Percentiles rank a stretch among this genome's conserved stretches.
Evolutionary conservation across 2,888 invertebrate genomes (phyloP).

Genomic region (Zaprionus bogoriensis): DNA sequence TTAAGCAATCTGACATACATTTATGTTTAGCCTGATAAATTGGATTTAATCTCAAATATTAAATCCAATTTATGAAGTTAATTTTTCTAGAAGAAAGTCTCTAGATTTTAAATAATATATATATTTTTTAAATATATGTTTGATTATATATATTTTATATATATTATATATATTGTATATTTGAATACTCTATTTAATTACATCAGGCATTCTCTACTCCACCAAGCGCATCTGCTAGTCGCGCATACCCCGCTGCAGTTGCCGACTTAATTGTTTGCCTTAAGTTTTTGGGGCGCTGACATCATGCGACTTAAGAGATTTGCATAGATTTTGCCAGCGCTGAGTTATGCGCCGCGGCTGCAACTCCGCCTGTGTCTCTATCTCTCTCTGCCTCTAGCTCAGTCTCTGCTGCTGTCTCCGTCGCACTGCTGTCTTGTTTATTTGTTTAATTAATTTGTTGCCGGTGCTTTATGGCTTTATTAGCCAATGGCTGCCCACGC

Average conservation of each 20-base stretch:
- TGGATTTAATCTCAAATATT: no score
- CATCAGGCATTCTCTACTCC: no score
- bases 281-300: conserved; percentile 56
- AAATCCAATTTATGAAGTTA: no score
- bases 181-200: no score
- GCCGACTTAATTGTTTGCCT: not conserved
- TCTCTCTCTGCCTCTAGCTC: conserved; percentile 3
- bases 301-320: conserved; percentile 61
- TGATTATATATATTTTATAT: no score
- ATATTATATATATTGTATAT: no score
- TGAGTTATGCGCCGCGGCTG: conserved; percentile 19
- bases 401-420: conserved; percentile 7
- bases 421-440: conserved; percentile 37
- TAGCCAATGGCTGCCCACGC: conserved; percentile 60
- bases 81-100: no score
- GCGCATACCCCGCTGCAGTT: not conserved
- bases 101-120: no score
- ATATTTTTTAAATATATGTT: no score
- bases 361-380: conserved; percentile 8
- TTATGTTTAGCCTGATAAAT: no score
- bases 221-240: not conserved
- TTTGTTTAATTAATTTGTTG: conserved; percentile 73
- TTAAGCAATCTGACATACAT: no score
- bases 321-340: conserved; percentile 55
- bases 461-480: conserved; percentile 64